Evolutionary conservation across 2,888 invertebrate species (phyloP), one percentile per base, ranked within the genome.

Genomic region (Acronicta psi): DNA sequence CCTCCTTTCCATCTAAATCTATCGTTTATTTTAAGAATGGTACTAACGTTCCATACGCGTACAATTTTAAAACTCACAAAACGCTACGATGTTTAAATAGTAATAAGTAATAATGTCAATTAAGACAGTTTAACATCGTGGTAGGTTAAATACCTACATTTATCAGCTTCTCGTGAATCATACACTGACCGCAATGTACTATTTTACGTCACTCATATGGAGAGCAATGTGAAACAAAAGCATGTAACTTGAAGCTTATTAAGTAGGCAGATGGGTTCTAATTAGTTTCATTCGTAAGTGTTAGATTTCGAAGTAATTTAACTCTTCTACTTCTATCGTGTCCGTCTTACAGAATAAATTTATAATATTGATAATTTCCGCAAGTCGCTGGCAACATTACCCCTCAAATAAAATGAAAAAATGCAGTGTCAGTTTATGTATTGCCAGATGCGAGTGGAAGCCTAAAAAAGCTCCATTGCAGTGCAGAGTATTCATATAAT

Each of bases 61-160:
- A 9, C n/a, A 29, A 7, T 29, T 29, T 7, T 29, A 49, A 20
- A 38, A 43, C 37, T 14, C 16, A 34, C 61, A 43, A 68, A 47
- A 29, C 13, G 23, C 14, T 25, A 10, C 2, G 8, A 50, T 49
- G 44, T 69, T 68, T 29, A 23, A 65, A 62, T 50, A 44, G 37
- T 55, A 55, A 69, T 69, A 63, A 44, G 34, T 62, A 55, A 69
- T 69, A 63, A 66, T 52, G 50, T 36, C 63, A 71, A 71, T 68
- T 72, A 75, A 59, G 49, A 56, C 59, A 53, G 41, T 59, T 52
- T 62, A 52, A 51, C 54, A 54, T 53, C 23, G 46, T 71, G 41
- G 40, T 43, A 50, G 52, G 53, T 75, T 62, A 59, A 45, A 53
- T 59, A 49, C 58, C 59, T 52, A 53, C 42, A 41, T 40, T 43